Conservation (phyloP, 2,888 invertebrate species). For the Tubiluchus corallicola region DNA sequence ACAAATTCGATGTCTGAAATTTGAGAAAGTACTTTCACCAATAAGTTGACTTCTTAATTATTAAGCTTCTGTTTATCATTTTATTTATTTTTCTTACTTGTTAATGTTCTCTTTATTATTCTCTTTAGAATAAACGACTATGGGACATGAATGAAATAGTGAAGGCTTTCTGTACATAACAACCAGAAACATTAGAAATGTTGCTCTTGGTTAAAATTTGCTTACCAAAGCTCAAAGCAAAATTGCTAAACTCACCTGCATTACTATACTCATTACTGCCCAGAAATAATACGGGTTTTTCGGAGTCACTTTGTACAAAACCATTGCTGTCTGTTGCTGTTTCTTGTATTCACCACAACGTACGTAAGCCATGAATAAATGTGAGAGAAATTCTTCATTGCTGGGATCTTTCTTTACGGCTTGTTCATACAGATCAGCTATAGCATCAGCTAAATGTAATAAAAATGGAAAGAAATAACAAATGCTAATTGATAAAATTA, state of each 20-base stretch:
- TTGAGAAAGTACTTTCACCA: too few relatives aligned
- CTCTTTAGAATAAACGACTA: too few relatives aligned
- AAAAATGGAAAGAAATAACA: constrained; percentile 5
- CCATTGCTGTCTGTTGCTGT: constrained; percentile 74
- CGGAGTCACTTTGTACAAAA: constrained; percentile 69
- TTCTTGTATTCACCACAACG: constrained; percentile 69
- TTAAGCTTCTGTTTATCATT: too few relatives aligned
- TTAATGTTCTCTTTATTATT: too few relatives aligned
- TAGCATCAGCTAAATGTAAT: constrained; percentile 50
- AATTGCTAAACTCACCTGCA: constrained; percentile 70
- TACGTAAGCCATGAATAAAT: constrained; percentile 89
- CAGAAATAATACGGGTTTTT: constrained; percentile 96
- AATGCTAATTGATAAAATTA: constrained; percentile 16
- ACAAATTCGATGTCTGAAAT: too few relatives aligned
- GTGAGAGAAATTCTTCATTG: constrained; percentile 78
- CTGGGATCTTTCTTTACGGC: constrained; percentile 65
- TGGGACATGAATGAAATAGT: too few relatives aligned
- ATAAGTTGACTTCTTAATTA: too few relatives aligned
- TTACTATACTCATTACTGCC: constrained; percentile 88
- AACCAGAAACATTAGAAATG: too few relatives aligned
- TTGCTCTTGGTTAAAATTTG: too few relatives aligned
- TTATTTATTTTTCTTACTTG: too few relatives aligned
- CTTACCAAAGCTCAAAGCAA: too few relatives aligned
- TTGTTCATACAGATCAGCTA: constrained; percentile 70
- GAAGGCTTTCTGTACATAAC: too few relatives aligned